Evolutionary conservation across 2,797 vertebrate genomes (phyloP).

Genomic region (Zonotrichia albicollis): DNA sequence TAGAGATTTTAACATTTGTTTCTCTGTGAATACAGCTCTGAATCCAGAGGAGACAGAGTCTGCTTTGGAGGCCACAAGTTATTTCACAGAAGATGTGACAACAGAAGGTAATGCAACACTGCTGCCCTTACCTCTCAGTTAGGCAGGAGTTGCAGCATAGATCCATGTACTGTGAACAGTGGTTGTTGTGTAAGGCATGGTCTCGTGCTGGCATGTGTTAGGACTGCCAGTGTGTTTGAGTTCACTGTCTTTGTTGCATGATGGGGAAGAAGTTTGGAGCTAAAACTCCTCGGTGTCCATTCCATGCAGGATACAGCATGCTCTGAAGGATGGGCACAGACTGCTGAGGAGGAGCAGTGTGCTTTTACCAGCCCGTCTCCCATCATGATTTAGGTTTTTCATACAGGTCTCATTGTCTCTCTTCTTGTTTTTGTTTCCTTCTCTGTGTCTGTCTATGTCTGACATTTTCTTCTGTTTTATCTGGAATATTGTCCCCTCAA

Average conservation of each 20-base stretch:
- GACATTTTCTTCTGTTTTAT: conserved; percentile 47
- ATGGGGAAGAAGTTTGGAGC: background rate
- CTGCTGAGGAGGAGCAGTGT: background rate
- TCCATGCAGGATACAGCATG: background rate
- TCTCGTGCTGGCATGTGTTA: background rate
- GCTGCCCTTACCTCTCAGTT: background rate
- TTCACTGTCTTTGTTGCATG: background rate
- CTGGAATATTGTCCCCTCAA: conserved; percentile 52
- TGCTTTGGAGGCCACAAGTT: conserved; percentile 90
- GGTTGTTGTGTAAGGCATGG: background rate
- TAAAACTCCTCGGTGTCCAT: background rate
- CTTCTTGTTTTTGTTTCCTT: conserved; percentile 57
- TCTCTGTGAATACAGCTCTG: conserved; percentile 79
- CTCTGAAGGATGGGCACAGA: background rate
- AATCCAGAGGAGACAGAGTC: conserved; percentile 92
- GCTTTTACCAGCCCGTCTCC: background rate
- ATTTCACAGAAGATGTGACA: conserved; percentile 86
- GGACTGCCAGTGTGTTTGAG: background rate
- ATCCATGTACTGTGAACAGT: background rate
- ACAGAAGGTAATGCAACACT: conserved; percentile 77
- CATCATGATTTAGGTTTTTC: background rate
- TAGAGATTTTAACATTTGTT: background rate
- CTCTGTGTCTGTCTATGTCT: conserved; percentile 54
- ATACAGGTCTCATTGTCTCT: conserved; percentile 46
- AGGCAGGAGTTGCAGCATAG: background rate